phyloP scores from a whole-genome alignment of 2,113 vertebrate species.

The Propithecus coquereli region DNA sequence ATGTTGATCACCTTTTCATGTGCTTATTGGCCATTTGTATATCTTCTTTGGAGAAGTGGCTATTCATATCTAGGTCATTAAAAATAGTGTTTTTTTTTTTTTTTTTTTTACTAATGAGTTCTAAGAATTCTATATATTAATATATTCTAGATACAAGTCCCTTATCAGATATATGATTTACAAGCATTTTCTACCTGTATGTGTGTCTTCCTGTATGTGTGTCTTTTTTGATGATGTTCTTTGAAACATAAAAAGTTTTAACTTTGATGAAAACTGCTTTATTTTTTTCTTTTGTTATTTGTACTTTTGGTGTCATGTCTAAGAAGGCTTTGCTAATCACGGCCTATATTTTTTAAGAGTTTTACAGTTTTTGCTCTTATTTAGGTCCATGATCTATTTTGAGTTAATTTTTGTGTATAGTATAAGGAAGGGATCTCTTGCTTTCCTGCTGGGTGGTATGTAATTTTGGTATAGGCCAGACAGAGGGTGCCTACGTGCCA shows the following conservation, averaged over 20 bases:
- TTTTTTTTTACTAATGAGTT: background rate
- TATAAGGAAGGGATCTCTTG: background rate
- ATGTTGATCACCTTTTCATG: background rate
- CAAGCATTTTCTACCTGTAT: background rate
- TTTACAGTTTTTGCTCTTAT: background rate
- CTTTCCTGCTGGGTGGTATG: background rate
- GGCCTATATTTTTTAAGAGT: background rate
- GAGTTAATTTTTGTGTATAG: background rate
- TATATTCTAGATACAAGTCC: background rate
- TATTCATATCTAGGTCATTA: background rate
- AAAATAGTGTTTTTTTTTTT: background rate
- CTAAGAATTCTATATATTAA: background rate
- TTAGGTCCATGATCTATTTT: background rate
- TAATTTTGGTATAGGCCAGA: background rate
- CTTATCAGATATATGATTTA: background rate
- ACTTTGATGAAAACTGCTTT: background rate
- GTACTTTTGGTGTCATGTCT: background rate
- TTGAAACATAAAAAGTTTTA: conserved; percentile 4
- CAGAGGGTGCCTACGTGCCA: too few species aligned
- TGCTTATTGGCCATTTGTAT: background rate
- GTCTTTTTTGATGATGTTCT: background rate
- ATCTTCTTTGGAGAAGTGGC: background rate
- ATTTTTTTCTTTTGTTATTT: background rate
- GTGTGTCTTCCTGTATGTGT: background rate
- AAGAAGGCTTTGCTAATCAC: background rate